phyloP scores from a whole-genome alignment of 1,140 invertebrate genomes.

The Metaphire vulgaris region DNA sequence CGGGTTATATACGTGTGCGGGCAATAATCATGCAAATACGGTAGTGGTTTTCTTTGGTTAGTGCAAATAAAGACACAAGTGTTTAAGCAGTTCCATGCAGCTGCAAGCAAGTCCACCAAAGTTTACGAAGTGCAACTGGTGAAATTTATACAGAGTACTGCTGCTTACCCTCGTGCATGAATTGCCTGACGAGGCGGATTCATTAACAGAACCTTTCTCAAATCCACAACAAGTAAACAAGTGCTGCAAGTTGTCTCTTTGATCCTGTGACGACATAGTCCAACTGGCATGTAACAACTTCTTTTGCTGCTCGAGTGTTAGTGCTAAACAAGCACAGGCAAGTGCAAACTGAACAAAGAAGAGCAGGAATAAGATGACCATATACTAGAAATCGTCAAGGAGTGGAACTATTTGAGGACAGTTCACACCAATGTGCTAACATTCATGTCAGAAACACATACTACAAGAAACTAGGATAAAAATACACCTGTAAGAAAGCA shows the following conservation, averaged over 20 bases:
- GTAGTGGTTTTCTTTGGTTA: too few relatives aligned
- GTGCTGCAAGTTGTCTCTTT: neutral
- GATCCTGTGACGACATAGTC: neutral
- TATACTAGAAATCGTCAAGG: conserved; percentile 59
- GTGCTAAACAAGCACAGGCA: conserved; percentile 84
- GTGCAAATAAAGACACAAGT: too few relatives aligned
- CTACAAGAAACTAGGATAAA: too few relatives aligned
- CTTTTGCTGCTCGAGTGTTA: conserved; percentile 77
- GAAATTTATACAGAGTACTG: neutral
- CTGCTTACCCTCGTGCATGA: neutral
- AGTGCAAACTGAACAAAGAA: conserved; percentile 84
- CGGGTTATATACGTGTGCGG: neutral
- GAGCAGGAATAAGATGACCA: conserved; percentile 87
- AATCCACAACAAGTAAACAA: neutral
- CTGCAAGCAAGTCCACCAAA: neutral
- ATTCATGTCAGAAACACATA: too few relatives aligned
- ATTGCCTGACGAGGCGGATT: neutral
- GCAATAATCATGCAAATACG: too few relatives aligned
- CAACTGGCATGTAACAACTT: conserved; percentile 61
- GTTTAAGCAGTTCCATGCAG: too few relatives aligned
- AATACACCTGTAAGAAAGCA: too few relatives aligned
- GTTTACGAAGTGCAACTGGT: neutral
- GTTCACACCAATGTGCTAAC: too few relatives aligned
- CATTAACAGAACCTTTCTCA: neutral
- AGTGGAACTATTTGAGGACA: too few relatives aligned